These are phyloP conservation scores for Gasteruption jaculator DNA, from an alignment of 2,888 invertebrate species.

Conservation along the genomic window DNA sequence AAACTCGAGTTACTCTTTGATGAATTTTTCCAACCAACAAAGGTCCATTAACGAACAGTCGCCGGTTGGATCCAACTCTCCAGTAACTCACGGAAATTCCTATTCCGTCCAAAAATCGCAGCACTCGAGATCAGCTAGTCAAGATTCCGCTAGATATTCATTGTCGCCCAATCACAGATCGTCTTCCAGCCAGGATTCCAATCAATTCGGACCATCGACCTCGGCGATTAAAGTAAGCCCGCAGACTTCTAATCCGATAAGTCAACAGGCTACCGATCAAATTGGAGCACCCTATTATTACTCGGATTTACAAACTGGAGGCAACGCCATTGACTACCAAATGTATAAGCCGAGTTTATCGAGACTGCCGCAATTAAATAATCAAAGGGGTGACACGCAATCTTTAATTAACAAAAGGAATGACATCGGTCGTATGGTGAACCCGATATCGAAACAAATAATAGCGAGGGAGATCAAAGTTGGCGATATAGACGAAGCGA, in stretches of 20 bases:
- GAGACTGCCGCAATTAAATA: constrained; percentile 59
- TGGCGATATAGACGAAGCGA: constrained; percentile 43
- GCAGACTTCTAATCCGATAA: constrained; percentile 18
- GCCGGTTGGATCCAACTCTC: constrained; percentile 19
- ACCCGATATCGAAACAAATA: constrained; percentile 57
- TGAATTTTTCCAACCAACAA: constrained; percentile 9
- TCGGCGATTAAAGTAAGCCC: constrained; percentile 23
- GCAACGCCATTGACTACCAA: constrained; percentile 23
- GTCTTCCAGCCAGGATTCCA: constrained; percentile 34
- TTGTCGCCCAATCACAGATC: constrained; percentile 35
- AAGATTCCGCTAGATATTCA: constrained; percentile 33
- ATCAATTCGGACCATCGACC: constrained; percentile 22
- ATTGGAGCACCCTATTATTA: constrained; percentile 79
- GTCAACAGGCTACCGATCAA: constrained; percentile 58
- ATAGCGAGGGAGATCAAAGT: constrained; percentile 41
- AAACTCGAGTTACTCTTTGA: constrained; percentile 38
- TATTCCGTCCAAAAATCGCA: constrained; percentile 23
- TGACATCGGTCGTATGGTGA: constrained; percentile 70
- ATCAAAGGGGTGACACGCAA: constrained; percentile 65
- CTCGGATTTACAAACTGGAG: constrained; percentile 62
- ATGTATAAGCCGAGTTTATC: constrained; percentile 28
- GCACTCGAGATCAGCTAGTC: constrained; percentile 39
- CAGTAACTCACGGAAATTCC: constrained; percentile 19
- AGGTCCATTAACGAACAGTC: too few relatives aligned
- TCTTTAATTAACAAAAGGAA: constrained; percentile 50